Evolutionary conservation across 2,888 invertebrate genomes (phyloP).

Genomic region (Prosopocoilus inquinatus): DNA sequence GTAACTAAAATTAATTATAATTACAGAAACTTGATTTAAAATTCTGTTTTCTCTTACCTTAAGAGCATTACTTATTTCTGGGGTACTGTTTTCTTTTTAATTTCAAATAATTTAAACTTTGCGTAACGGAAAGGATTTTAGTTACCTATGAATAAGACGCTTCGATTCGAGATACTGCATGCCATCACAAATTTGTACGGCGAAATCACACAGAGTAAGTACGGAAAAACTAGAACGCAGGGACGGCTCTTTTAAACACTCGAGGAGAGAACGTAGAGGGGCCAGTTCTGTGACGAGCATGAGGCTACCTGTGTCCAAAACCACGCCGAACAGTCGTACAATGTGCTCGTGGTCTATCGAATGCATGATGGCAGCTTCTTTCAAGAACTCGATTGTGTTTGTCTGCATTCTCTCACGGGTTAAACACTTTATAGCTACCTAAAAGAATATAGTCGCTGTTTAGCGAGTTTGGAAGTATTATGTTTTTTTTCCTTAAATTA

Average conservation of each 20-base stretch:
- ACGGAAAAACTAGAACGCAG: constrained; percentile 90
- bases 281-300: constrained; percentile 85
- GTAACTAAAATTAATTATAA: no score
- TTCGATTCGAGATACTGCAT: constrained; percentile 97
- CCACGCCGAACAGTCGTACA: constrained; percentile 95
- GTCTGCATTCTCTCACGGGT: constrained; percentile 93
- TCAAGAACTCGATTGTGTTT: constrained; percentile 93
- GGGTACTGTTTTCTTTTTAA: no score
- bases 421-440: constrained; percentile 97
- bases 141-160: constrained; percentile 87
- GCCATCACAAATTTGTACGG: constrained; percentile 93
- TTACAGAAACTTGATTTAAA: no score
- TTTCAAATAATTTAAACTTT: no score
- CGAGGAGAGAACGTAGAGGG: constrained; percentile 88
- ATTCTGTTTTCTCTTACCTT: no score
- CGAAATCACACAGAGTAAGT: constrained; percentile 89
- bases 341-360: constrained; percentile 96
- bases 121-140: no score
- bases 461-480: not conserved
- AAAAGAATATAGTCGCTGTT: constrained; percentile 30
- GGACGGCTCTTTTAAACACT: constrained; percentile 92
- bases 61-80: no score
- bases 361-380: constrained; percentile 98
- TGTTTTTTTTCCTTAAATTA: not conserved
- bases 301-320: constrained; percentile 77